Percentiles rank a stretch among this genome's conserved stretches.
phyloP scores from a whole-genome alignment of 2,113 vertebrate genomes.

The Romanogobio albipinnatus region DNA sequence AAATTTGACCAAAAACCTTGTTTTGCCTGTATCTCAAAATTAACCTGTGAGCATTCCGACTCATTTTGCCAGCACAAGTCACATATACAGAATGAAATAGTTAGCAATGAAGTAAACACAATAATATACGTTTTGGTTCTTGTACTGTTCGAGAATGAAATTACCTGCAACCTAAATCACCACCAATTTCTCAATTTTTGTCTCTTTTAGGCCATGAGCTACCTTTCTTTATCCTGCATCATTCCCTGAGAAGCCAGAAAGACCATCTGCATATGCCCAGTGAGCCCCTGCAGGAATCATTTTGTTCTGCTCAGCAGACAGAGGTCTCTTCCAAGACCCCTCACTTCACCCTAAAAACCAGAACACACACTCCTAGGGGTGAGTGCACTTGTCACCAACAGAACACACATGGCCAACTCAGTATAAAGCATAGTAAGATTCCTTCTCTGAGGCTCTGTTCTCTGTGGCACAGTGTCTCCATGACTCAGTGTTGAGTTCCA shows the following conservation, averaged over 20 bases:
- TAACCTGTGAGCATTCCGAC: too few species aligned
- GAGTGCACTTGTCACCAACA: constrained; percentile 21
- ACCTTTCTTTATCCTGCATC: constrained; percentile 75
- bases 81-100: neutral
- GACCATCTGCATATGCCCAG: constrained; percentile 64
- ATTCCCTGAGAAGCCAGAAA: constrained; percentile 61
- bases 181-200: constrained; percentile 9
- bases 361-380: constrained; percentile 69
- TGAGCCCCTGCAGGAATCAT: constrained; percentile 50
- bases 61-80: too few species aligned
- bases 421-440: neutral
- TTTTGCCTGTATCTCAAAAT: too few species aligned
- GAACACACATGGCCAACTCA: neutral
- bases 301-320: constrained; percentile 52
- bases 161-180: neutral
- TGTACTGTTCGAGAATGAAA: neutral
- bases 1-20: too few species aligned
- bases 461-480: neutral
- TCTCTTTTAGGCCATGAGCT: constrained; percentile 73
- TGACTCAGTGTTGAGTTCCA: neutral
- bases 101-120: neutral
- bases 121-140: neutral
- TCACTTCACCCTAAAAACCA: constrained; percentile 75
- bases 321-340: constrained; percentile 70
- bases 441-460: neutral